Conservation (phyloP, 2,113 vertebrate species). For the Calidris pygmaea region DNA sequence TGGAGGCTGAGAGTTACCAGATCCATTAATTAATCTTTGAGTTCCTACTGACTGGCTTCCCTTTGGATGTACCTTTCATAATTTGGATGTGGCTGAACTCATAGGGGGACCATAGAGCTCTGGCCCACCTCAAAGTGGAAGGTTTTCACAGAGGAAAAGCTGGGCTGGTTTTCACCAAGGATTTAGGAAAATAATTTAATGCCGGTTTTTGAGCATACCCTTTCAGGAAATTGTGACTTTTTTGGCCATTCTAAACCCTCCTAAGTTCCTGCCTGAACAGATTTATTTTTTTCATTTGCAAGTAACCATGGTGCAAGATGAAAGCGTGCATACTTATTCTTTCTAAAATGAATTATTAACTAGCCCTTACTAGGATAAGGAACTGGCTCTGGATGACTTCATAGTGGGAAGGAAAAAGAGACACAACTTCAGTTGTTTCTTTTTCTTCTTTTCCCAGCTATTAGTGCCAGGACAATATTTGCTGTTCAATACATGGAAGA, state of each 20-base stretch:
- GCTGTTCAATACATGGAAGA: neutral
- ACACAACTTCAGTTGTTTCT: neutral
- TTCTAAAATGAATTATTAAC: neutral
- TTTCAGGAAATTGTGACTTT: neutral
- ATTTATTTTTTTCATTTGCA: neutral
- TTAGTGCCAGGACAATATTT: neutral
- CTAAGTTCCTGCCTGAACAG: neutral
- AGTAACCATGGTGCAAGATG: neutral
- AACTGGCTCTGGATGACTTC: neutral
- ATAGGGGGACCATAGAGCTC: neutral
- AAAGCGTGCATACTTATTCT: neutral
- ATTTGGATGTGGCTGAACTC: neutral
- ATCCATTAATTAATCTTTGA: neutral
- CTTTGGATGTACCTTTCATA: neutral
- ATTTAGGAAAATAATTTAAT: neutral
- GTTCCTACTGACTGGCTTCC: neutral
- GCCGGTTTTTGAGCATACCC: neutral
- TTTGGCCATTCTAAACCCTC: neutral
- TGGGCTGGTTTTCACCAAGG: neutral
- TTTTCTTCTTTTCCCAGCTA: neutral
- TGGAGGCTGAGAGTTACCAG: neutral
- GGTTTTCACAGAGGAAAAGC: neutral
- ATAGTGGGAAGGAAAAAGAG: neutral
- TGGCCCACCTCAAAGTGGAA: neutral
- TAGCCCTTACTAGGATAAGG: neutral